These are phyloP conservation scores for Amiota minor DNA, from an alignment of 2,888 invertebrate genomes.

Conservation along the genomic window DNA sequence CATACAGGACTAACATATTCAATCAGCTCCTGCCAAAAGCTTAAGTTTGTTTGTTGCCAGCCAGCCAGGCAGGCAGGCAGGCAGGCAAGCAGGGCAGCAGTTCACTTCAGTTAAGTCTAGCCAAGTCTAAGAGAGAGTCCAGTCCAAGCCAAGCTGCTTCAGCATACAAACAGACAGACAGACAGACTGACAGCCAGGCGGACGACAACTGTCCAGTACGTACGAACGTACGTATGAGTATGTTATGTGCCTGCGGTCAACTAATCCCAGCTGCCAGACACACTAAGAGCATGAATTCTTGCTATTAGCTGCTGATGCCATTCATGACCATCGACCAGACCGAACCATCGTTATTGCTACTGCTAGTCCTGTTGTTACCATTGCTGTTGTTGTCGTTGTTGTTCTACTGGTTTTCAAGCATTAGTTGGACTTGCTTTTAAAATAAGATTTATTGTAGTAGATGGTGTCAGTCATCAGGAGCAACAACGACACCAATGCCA, in stretches of 20 bases:
- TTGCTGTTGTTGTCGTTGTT: background rate
- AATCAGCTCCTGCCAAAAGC: slow-evolving; percentile 1
- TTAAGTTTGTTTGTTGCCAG: background rate
- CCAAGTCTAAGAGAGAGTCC: no score
- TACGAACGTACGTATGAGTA: background rate
- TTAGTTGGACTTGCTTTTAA: slow-evolving; percentile 10
- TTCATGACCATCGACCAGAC: no score
- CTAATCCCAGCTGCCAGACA: background rate
- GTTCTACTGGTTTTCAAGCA: background rate
- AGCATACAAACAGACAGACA: background rate
- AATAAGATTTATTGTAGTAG: slow-evolving; percentile 14
- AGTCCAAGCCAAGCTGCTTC: background rate
- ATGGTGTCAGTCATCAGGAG: background rate
- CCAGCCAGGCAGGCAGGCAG: background rate
- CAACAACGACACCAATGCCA: slow-evolving; percentile 42
- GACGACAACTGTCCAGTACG: background rate
- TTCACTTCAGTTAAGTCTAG: no score
- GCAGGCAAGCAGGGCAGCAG: background rate
- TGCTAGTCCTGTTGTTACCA: no score
- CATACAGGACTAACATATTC: slow-evolving; percentile 14
- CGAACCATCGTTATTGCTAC: no score
- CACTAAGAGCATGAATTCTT: no score
- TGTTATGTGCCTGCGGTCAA: slow-evolving; percentile 1
- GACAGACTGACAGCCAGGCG: background rate
- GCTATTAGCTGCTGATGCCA: no score